Evolutionary conservation across 2,797 vertebrate species (phyloP).

Genomic region (Phaenicophaeus curvirostris): DNA sequence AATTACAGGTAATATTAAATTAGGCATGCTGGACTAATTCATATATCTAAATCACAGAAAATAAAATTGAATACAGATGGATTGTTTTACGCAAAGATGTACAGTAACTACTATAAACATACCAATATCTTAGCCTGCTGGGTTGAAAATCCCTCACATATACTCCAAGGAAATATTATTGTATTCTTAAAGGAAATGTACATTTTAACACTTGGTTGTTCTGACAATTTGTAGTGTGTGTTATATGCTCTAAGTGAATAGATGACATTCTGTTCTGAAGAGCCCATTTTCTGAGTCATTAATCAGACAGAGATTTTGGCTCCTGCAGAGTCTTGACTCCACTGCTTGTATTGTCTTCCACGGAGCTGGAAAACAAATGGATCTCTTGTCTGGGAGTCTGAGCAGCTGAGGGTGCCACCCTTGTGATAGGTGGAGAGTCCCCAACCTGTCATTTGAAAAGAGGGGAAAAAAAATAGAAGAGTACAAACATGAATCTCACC

Average conservation of each 20-base stretch:
- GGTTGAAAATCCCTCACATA: not conserved
- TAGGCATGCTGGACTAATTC: not conserved
- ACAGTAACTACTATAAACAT: not conserved
- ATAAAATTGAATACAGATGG: not conserved
- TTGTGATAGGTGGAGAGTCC: not conserved
- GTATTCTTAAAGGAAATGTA: not conserved
- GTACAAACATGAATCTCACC: not conserved
- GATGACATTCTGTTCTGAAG: not conserved
- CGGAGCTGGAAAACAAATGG: not conserved
- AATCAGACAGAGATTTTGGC: not conserved
- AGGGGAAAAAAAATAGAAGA: not conserved
- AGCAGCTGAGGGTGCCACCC: not conserved
- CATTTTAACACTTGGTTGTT: not conserved
- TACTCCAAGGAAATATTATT: not conserved
- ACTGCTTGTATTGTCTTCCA: not conserved
- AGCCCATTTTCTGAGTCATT: not conserved
- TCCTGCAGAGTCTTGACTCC: not conserved
- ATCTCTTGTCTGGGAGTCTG: not conserved
- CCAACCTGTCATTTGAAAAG: not conserved
- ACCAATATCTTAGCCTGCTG: not conserved
- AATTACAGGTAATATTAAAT: not conserved
- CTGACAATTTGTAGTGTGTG: not conserved
- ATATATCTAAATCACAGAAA: not conserved
- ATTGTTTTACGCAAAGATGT: not conserved
- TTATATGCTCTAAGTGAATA: not conserved